Evolutionary conservation across 1,140 invertebrate genomes (phyloP), one percentile per base, ranked within the genome.

Genomic region (Drosophila burlai): DNA sequence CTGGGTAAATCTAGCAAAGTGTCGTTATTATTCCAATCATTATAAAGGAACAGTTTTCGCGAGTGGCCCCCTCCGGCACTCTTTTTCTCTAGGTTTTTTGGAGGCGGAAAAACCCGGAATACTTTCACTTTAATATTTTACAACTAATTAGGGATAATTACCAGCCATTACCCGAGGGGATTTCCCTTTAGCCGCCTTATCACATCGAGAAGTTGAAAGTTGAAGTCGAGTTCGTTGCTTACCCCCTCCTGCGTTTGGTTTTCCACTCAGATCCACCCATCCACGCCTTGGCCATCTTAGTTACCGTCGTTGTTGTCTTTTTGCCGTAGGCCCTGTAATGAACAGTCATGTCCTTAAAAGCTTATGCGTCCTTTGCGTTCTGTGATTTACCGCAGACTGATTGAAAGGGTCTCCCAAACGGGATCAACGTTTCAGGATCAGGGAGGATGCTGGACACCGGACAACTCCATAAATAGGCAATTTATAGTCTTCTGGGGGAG

Each of bases 91-190:
- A 42, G 45, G 43, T 57, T 59, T 67, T 45, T 57, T 57, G 34
- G 45, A 9, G 34, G n/a, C 18, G n/a, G 15, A 47, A 38, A 55
- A 57, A 73, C 71, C 46, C 68, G 59, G 83, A 78, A 80, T 72
- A 83, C 63, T 83, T 82, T 80, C 54, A 61, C 79, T 80, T 90
- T 76, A 91, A 90, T 90, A 90, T 90, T 91, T 90, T 90, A 90
- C 82, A 90, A 90, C 85, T 90, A 90, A 90, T 90, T 85, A 90
- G 61, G 81, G 72, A 83, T 85, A 90, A 90, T 90, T 90, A 90
- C 68, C 81, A 82, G 76, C 62, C 79, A 85, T 90, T 90, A 85
- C 78, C 67, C 24, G 24, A 24, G 24, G 24, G 24, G 24, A 24
- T 24, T 24, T 24, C 24, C 24, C 24, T 24, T 24, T 24, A 24